These are phyloP conservation scores for Sebastes iracundus DNA, from an alignment of 2,797 vertebrate genomes.

Conservation along the genomic window DNA sequence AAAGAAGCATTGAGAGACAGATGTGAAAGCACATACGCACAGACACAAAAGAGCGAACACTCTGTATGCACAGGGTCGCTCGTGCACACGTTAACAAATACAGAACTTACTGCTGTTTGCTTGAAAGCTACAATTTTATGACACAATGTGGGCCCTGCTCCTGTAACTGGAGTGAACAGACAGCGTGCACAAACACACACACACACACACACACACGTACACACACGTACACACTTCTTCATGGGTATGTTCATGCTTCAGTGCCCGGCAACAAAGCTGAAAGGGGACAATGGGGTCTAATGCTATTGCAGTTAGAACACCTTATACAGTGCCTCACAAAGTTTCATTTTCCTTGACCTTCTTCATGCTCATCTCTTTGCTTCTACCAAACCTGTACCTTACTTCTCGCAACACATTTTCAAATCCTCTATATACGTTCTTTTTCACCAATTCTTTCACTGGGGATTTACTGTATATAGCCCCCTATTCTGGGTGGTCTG, in stretches of 20 bases:
- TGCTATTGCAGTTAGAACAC: conserved; percentile 71
- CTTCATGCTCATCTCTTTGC: conserved; percentile 24
- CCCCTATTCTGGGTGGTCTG: conserved; percentile 59
- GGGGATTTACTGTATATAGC: conserved; percentile 11
- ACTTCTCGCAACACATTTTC: background rate
- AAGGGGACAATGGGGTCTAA: conserved; percentile 72
- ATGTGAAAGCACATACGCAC: conserved; percentile 6
- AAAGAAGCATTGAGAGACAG: background rate
- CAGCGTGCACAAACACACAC: conserved; percentile 22
- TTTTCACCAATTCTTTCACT: background rate
- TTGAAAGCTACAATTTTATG: conserved; percentile 34
- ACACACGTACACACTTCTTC: conserved; percentile 52
- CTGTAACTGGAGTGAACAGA: conserved; percentile 55
- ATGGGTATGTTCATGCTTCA: conserved; percentile 73
- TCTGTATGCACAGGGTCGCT: background rate
- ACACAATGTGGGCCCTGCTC: conserved; percentile 35
- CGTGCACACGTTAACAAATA: conserved; percentile 26
- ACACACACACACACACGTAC: conserved; percentile 11
- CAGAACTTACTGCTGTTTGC: conserved; percentile 18
- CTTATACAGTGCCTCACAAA: conserved; percentile 55
- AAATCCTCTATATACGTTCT: background rate
- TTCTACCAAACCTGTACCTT: background rate
- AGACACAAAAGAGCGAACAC: background rate
- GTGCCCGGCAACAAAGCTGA: conserved; percentile 77
- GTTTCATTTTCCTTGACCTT: conserved; percentile 53